phyloP scores from a whole-genome alignment of 2,113 vertebrate species.

The Tachysurus fulvidraco region DNA sequence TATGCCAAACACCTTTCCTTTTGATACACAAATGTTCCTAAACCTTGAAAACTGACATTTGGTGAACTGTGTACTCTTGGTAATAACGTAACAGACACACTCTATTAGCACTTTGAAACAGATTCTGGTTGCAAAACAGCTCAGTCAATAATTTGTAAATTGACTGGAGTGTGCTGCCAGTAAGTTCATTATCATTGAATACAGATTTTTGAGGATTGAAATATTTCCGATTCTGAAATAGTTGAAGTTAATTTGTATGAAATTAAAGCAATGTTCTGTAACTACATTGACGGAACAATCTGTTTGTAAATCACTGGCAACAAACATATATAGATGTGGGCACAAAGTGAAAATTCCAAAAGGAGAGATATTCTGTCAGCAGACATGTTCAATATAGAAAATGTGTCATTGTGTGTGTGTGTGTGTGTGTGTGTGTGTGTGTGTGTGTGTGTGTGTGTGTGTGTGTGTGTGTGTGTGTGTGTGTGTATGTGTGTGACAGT shows the following conservation, averaged over 20 bases:
- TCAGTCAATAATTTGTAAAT: slow-evolving; percentile 48
- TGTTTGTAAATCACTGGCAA: not conserved
- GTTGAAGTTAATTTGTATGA: not conserved
- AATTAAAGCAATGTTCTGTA: not conserved
- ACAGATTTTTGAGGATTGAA: not conserved
- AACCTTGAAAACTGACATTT: not conserved
- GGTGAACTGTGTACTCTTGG: slow-evolving; percentile 14
- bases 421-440: slow-evolving; percentile 53
- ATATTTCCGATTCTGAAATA: not conserved
- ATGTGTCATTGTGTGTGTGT: slow-evolving; percentile 63
- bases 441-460: slow-evolving; percentile 64
- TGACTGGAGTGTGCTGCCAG: not conserved
- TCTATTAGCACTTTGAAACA: slow-evolving; percentile 32
- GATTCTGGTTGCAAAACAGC: slow-evolving; percentile 17
- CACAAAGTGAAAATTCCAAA: not conserved
- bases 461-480: slow-evolving; percentile 55
- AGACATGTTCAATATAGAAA: slow-evolving; percentile 66
- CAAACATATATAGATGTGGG: not conserved
- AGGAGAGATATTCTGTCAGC: slow-evolving; percentile 51
- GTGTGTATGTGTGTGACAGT: slow-evolving; percentile 57
- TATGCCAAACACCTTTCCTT: slow-evolving; percentile 34
- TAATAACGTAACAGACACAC: slow-evolving; percentile 50
- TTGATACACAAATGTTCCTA: not conserved
- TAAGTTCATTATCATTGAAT: slow-evolving; percentile 12
- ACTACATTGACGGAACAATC: not conserved